Percentiles rank a stretch among this genome's conserved stretches.
These are phyloP conservation scores for Piprites chloris DNA, from an alignment of 2,113 vertebrate genomes.

Conservation along the genomic window DNA sequence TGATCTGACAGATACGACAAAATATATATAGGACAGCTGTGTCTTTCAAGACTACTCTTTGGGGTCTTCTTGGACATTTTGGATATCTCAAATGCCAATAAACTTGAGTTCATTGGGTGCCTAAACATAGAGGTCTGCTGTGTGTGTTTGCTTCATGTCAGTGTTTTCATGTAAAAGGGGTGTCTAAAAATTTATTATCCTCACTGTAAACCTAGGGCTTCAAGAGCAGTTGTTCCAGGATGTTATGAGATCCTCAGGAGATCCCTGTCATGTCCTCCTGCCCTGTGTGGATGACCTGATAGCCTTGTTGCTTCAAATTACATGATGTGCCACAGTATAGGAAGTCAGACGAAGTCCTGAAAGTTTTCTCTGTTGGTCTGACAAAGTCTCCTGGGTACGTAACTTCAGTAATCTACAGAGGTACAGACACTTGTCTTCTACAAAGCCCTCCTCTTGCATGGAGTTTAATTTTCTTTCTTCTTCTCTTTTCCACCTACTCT, in stretches of 20 bases:
- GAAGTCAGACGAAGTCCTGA: background rate
- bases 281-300: background rate
- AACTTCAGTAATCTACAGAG: background rate
- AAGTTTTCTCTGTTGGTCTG: background rate
- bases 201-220: background rate
- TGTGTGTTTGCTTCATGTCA: background rate
- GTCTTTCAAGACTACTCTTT: background rate
- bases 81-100: background rate
- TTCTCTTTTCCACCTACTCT: background rate
- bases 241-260: background rate
- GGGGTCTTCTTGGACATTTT: background rate
- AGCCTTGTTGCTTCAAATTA: background rate
- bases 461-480: background rate
- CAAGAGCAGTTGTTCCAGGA: background rate
- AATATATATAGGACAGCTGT: background rate
- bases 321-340: fast-evolving
- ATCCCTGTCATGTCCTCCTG: background rate
- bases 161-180: background rate
- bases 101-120: background rate
- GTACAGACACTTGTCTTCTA: background rate
- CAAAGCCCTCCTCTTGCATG: background rate
- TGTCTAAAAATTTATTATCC: background rate
- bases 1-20: background rate
- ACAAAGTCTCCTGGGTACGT: background rate
- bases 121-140: background rate